phyloP scores from a whole-genome alignment of 2,113 vertebrate species.

The Crotalus horridus region DNA sequence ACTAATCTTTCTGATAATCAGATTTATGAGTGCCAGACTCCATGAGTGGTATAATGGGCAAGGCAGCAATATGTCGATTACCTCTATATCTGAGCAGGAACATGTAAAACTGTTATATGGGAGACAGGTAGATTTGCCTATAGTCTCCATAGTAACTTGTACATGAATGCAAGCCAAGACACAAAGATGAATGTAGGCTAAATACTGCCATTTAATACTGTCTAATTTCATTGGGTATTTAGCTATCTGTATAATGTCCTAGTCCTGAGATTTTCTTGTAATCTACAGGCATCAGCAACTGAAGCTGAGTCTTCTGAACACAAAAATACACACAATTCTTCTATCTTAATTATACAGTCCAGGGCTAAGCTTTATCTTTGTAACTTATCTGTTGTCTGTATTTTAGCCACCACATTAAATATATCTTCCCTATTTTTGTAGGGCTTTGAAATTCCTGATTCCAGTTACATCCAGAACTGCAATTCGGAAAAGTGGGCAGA shows the following conservation, averaged over 20 bases:
- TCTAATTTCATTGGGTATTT: neutral
- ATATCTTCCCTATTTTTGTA: conserved; percentile 48
- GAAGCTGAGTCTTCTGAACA: neutral
- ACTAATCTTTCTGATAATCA: neutral
- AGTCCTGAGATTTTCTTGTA: neutral
- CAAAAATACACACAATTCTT: neutral
- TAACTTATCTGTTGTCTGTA: neutral
- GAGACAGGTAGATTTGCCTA: neutral
- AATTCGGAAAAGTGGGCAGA: conserved; percentile 76
- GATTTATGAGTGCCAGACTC: neutral
- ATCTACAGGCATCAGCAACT: neutral
- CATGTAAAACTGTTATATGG: neutral
- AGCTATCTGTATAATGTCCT: neutral
- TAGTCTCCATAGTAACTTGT: neutral
- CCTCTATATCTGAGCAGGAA: neutral
- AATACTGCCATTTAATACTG: neutral
- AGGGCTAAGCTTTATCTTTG: neutral
- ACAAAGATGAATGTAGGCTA: neutral
- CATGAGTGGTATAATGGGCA: neutral
- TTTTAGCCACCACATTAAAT: neutral
- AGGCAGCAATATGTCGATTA: neutral
- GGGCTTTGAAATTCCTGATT: conserved; percentile 80
- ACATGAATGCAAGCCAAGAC: neutral
- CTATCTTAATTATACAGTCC: too few relatives aligned
- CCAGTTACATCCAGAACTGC: conserved; percentile 75